phyloP scores from a whole-genome alignment of 2,888 invertebrate genomes.

The Spilosoma lubricipeda region DNA sequence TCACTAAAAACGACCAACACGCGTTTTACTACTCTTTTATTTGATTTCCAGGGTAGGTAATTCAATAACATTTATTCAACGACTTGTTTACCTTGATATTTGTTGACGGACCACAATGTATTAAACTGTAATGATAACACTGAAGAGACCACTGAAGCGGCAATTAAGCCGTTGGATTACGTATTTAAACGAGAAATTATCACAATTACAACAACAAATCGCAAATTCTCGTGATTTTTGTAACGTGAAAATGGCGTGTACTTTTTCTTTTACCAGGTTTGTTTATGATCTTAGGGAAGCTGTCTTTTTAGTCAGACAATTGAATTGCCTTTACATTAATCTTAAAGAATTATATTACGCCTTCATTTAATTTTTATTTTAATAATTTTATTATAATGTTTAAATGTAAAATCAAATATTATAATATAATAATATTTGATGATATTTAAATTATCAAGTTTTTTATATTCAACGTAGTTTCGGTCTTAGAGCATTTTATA shows the following conservation, averaged over 20 bases:
- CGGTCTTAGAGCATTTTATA: too few species aligned
- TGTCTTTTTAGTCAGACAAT: background rate
- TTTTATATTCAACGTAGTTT: too few species aligned
- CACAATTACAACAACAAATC: slow-evolving; percentile 39
- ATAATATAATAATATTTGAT: too few species aligned
- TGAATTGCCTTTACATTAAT: too few species aligned
- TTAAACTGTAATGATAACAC: slow-evolving; percentile 14
- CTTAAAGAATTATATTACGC: too few species aligned
- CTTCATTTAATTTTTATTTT: too few species aligned
- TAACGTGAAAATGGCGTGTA: slow-evolving; percentile 69
- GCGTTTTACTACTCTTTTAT: slow-evolving; percentile 39
- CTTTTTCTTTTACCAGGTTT: background rate
- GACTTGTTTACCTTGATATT: slow-evolving; percentile 70
- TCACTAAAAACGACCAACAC: slow-evolving; percentile 32
- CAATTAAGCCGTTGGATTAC: slow-evolving; percentile 10
- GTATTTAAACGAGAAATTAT: slow-evolving; percentile 15
- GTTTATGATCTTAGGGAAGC: background rate
- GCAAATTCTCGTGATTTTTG: slow-evolving; percentile 52
- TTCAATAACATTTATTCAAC: slow-evolving; percentile 48
- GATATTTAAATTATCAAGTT: too few species aligned
- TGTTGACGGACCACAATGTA: slow-evolving; percentile 23
- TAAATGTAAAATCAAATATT: too few species aligned
- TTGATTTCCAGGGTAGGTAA: slow-evolving; percentile 33
- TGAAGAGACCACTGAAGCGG: slow-evolving; percentile 12
- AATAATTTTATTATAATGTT: too few species aligned